Conservation (phyloP, 2,797 vertebrate species). For the Crocidura indochinensis region DNA sequence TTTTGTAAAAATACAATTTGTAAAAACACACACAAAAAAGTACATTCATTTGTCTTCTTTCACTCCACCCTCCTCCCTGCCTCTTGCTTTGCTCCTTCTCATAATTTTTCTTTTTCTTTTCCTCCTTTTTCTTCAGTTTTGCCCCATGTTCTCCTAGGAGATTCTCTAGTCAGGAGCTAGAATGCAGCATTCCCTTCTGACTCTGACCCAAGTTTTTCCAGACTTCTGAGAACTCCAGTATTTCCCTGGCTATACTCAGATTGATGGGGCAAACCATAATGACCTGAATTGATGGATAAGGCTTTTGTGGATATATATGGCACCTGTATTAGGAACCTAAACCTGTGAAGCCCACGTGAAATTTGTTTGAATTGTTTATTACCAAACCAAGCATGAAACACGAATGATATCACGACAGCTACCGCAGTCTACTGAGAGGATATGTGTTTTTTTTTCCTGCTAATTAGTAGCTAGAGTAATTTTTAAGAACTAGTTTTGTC, state of each 20-base stretch:
- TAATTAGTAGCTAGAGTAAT: constrained; percentile 67
- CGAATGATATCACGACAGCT: neutral
- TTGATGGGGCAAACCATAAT: neutral
- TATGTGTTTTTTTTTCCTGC: constrained; percentile 54
- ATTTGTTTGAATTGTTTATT: neutral
- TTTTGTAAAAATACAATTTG: too few relatives aligned
- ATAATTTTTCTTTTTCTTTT: neutral
- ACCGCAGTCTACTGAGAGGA: constrained; percentile 52
- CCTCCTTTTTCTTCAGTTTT: neutral
- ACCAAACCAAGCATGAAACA: constrained; percentile 55
- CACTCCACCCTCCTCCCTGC: neutral
- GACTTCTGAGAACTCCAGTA: neutral
- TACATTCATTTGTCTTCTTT: neutral
- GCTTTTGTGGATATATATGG: neutral
- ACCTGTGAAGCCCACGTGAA: neutral
- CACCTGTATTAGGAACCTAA: neutral
- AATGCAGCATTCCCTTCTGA: neutral
- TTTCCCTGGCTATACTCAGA: neutral
- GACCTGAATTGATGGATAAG: neutral
- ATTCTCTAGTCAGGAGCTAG: neutral
- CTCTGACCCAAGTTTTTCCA: neutral
- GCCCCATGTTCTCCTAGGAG: neutral
- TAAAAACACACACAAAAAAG: too few relatives aligned
- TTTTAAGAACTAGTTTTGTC: constrained; percentile 65
- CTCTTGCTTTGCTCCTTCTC: neutral